Conservation (phyloP, 2,797 vertebrate species). For the Macropodus opercularis region DNA sequence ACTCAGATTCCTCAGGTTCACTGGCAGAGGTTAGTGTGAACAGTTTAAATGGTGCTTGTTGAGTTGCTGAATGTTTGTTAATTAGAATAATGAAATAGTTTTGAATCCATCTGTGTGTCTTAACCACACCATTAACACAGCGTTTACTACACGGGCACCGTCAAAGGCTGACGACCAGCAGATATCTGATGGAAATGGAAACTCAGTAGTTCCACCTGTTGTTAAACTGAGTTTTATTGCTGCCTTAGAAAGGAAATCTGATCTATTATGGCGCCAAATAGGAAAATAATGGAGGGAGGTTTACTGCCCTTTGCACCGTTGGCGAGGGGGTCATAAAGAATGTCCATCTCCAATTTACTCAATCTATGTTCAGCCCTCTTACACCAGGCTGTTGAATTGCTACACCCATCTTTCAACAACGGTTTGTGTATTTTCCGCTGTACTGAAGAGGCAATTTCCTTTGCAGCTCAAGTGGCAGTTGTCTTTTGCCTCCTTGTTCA, state of each 20-base stretch:
- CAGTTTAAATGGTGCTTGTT: too few species aligned
- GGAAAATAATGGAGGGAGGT: slow-evolving; percentile 19
- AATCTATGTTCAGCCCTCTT: slow-evolving; percentile 52
- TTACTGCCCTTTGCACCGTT: slow-evolving; percentile 37
- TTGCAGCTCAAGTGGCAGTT: slow-evolving; percentile 72
- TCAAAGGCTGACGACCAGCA: not conserved
- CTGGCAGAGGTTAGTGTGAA: too few species aligned
- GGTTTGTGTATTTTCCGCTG: slow-evolving; percentile 56
- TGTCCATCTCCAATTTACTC: slow-evolving; percentile 59
- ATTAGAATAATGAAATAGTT: too few species aligned
- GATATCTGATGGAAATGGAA: slow-evolving; percentile 15
- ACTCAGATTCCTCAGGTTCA: too few species aligned
- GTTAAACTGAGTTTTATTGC: slow-evolving; percentile 29
- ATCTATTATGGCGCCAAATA: slow-evolving; percentile 26
- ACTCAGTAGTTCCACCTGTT: not conserved
- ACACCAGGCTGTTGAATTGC: slow-evolving; percentile 45
- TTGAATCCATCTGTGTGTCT: too few species aligned
- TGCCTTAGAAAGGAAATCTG: slow-evolving; percentile 22
- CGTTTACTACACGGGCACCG: not conserved
- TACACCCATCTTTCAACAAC: slow-evolving; percentile 49
- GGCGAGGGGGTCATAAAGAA: slow-evolving; percentile 50
- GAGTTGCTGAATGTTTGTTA: too few species aligned
- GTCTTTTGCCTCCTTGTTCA: slow-evolving; percentile 77
- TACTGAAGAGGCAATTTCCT: slow-evolving; percentile 75
- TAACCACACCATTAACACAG: too few species aligned